Conservation (phyloP, 2,113 vertebrate genomes). For the Siphamia tubifer region DNA sequence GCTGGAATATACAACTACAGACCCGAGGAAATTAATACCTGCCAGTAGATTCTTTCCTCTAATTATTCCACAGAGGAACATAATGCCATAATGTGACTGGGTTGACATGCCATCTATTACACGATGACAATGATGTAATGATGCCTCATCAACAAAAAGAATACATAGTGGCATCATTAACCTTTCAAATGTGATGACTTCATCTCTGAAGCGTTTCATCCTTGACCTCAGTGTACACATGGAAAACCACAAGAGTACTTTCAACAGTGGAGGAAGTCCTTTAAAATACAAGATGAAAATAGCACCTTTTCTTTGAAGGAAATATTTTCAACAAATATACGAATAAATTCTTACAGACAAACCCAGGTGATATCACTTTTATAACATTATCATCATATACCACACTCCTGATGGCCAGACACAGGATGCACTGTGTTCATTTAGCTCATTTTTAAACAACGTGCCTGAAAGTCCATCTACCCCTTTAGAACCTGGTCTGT, state of each 20-base stretch:
- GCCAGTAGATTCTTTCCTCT: background rate
- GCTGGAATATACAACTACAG: too few species aligned
- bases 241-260: slow-evolving; percentile 17
- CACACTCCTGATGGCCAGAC: too few species aligned
- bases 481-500: background rate
- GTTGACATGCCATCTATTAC: background rate
- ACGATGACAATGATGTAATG: background rate
- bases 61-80: background rate
- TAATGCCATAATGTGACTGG: background rate
- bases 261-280: background rate
- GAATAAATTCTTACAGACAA: background rate
- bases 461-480: background rate
- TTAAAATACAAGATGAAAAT: background rate
- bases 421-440: background rate
- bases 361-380: background rate
- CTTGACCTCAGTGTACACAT: background rate
- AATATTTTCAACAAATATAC: background rate
- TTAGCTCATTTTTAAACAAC: background rate
- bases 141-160: slow-evolving; percentile 6
- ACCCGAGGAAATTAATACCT: too few species aligned
- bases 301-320: too few species aligned
- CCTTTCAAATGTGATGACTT: slow-evolving; percentile 23
- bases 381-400: background rate
- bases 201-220: background rate
- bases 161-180: slow-evolving; percentile 5